phyloP scores from a whole-genome alignment of 1,140 invertebrate genomes.

The Epicauta chinensis region DNA sequence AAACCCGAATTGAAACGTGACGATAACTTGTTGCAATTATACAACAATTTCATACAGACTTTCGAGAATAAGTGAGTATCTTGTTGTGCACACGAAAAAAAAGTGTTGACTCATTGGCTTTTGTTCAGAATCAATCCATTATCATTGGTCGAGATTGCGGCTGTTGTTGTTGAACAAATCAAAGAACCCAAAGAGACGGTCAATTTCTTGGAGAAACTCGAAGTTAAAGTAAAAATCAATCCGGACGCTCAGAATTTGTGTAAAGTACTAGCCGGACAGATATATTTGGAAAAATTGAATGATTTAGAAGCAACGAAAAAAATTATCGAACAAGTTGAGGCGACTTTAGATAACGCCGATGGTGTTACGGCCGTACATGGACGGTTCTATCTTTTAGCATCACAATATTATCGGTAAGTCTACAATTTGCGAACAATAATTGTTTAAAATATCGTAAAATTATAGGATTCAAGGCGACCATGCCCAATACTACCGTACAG shows the following conservation, averaged over 20 bases:
- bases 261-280: constrained; percentile 79
- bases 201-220: constrained; percentile 78
- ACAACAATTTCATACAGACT: constrained; percentile 84
- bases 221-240: constrained; percentile 81
- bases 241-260: constrained; percentile 80
- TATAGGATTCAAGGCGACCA: constrained; percentile 75
- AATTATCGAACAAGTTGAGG: constrained; percentile 86
- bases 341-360: constrained; percentile 79
- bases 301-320: constrained; percentile 79
- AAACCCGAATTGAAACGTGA: constrained; percentile 69
- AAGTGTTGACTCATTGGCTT: constrained; percentile 9
- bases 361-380: constrained; percentile 92
- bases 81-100: constrained; percentile 29
- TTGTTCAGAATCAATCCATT: constrained; percentile 84
- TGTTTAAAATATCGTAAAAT: background rate
- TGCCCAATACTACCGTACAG: constrained; percentile 90
- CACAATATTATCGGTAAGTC: constrained; percentile 71
- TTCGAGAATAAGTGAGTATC: constrained; percentile 90
- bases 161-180: constrained; percentile 74
- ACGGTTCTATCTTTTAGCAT: constrained; percentile 89
- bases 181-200: constrained; percentile 74
- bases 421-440: background rate
- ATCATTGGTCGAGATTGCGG: constrained; percentile 83
- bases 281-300: constrained; percentile 74
- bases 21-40: constrained; percentile 77